Percentiles rank a stretch among this genome's conserved stretches.
Evolutionary conservation across 2,113 vertebrate genomes (phyloP).

Genomic region (Desmodus rotundus): DNA sequence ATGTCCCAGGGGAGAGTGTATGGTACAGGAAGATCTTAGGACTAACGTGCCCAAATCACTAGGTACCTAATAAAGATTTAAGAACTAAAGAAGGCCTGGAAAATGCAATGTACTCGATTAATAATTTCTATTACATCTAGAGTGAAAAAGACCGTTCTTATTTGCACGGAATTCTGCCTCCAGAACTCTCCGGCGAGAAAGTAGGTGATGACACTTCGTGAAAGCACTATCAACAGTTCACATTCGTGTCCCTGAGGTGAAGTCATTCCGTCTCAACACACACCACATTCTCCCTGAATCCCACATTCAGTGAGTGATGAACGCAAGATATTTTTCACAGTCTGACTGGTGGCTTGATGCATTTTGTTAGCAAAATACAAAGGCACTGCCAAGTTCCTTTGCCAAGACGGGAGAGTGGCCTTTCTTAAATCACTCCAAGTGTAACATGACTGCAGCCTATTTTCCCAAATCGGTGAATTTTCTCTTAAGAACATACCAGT

Average conservation of each 20-base stretch:
- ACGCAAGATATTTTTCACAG: constrained; percentile 14
- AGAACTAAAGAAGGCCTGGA: background rate
- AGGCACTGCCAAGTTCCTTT: background rate
- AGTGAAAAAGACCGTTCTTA: background rate
- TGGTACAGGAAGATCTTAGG: background rate
- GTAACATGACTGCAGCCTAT: background rate
- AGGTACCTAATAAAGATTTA: background rate
- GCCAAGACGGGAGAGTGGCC: background rate
- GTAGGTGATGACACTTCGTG: background rate
- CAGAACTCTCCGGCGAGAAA: background rate
- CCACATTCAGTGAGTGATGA: background rate
- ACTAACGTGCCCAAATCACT: background rate
- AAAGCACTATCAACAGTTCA: background rate
- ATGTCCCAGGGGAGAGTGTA: background rate
- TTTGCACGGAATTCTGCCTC: background rate
- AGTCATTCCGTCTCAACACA: background rate
- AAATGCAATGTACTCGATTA: background rate
- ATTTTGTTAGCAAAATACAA: constrained; percentile 18
- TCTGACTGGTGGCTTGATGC: background rate
- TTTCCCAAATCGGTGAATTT: background rate
- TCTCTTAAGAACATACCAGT: background rate
- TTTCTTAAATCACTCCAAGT: background rate
- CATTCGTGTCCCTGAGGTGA: background rate
- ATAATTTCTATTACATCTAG: background rate
- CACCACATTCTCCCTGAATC: background rate